Evolutionary conservation across 2,888 invertebrate species (phyloP), one percentile per base, ranked within the genome.

Genomic region (Ectemnius continuus): DNA sequence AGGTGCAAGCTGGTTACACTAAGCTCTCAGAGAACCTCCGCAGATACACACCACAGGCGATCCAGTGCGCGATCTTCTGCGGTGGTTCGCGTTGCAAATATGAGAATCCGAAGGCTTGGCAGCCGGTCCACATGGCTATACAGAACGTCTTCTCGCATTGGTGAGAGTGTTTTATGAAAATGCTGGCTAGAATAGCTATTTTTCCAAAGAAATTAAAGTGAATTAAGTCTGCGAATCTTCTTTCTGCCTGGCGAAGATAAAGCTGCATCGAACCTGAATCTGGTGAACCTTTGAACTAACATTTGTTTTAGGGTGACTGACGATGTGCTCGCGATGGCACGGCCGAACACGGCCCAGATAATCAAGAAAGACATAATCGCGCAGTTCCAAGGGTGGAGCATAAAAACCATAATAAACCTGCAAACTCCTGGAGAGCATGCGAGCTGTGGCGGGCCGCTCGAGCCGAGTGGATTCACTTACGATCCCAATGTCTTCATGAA

Each of bases 281-380:
- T 11, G 36, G 8, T 6, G 36, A 36, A 11, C 36, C 2, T 36
- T 36, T 36, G 36, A 8, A 36, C 11, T 36, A 11, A 36, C 36
- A 36, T 68, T 59, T 68, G 56, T 57, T 75, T 68, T 92, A 97
- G 97, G 97, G 94, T 97, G 82, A 97, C 97, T 5, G 95, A 96
- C 81, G 95, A 97, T 87, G 95, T 97, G 82, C 91, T 97, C 85
- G 97, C 97, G 88, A 97, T 97, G 97, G 95, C 97, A 71, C 94
- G 97, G 20, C 97, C 97, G 71, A 96, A 95, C 89, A 94, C 95
- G 52, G 92, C 93, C 28, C 92, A 93, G 79, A 95, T 97, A 67
- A 93, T 95, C 4, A 94, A 96, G 85, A 94, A 94, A 87, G 94
- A 96, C 83, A 93, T 97, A 82, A 94, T 97, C 82, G 94, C 94